These are phyloP conservation scores for Phalacrocorax aristotelis DNA, from an alignment of 2,113 vertebrate species.

Conservation along the genomic window DNA sequence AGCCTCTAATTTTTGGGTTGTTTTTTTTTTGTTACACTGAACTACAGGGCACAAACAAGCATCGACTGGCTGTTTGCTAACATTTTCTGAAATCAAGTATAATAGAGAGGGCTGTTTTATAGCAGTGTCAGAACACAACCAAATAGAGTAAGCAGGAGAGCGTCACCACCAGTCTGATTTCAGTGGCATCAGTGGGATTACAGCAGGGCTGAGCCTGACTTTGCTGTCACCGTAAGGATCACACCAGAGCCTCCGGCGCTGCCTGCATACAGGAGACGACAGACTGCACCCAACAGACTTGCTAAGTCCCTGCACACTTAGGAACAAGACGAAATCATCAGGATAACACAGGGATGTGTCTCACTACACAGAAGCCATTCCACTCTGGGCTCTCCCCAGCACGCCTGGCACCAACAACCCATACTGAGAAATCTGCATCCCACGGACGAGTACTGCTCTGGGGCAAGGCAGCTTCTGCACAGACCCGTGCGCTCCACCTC, in stretches of 20 bases:
- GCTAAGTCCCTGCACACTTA: not conserved
- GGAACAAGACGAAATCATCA: rapidly evolving
- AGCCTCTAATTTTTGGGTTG: not conserved
- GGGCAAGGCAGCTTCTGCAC: not conserved
- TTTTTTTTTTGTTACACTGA: not conserved
- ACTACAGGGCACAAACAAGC: not conserved
- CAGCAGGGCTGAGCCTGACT: not conserved
- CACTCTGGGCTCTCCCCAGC: not conserved
- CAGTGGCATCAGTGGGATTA: not conserved
- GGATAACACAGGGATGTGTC: not conserved
- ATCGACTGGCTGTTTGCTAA: not conserved
- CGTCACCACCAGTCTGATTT: not conserved
- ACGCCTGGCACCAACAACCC: not conserved
- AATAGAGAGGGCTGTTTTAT: rapidly evolving
- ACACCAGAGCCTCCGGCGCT: not conserved
- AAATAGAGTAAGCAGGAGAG: not conserved
- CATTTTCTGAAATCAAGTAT: not conserved
- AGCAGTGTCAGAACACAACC: not conserved
- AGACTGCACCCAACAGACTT: not conserved
- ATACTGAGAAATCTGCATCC: rapidly evolving
- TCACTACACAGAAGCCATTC: not conserved
- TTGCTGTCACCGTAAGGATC: not conserved
- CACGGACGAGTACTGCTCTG: not conserved
- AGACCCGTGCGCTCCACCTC: not conserved
- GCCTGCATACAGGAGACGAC: not conserved